Base-by-base conservation (phyloP, 2,888 invertebrate species). In the Nymphalis polychloros region DNA sequence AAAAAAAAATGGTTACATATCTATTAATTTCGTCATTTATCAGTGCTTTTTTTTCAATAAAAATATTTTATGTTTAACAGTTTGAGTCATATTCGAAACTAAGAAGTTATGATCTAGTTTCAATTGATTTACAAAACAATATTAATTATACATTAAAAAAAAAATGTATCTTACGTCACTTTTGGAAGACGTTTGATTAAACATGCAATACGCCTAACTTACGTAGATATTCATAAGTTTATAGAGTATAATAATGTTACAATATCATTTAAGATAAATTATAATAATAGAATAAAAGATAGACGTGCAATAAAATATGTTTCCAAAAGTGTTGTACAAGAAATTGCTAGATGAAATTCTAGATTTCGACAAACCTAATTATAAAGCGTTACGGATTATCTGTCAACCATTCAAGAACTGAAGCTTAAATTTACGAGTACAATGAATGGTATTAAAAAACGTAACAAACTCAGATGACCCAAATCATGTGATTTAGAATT, bases 181-280 rank as follows among this genome's bases (percentile, higher is more conserved):
- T 76, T 88, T 92, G 92, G 92, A 92, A 92, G 92, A 92, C 92
- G 91, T 90, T 87, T 81, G 90, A 92, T 92, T 90, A 90, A 86
- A 87, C 83, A 88, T 86, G 89, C 87, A 82, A 86, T 89, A 90
- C 76, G 74, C 73, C 88, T 90, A 90, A 82, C 90, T 91, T 91
- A 92, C 83, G 78, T 79, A 79, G 77, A 79, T 83, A 84, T 83
- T 77, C 68, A 83, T 81, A 79, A 82, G 74, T 78, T 75, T 85
- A 84, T 76, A 83, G 75, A 76, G 71, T 72, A 71, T 76, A 79
- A 57, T 57, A 57, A 57, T 57, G n/a, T 76, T 79, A 80, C 79
- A 81, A 81, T 75, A 80, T 79, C 73, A 80, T 78, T 69, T 75
- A 73, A 77, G 77, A 73, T 73, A 61, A 70, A 70, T 79, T 35